phyloP scores from a whole-genome alignment of 92 coral and sea anemone species.

The Pocillopora meandrina region DNA sequence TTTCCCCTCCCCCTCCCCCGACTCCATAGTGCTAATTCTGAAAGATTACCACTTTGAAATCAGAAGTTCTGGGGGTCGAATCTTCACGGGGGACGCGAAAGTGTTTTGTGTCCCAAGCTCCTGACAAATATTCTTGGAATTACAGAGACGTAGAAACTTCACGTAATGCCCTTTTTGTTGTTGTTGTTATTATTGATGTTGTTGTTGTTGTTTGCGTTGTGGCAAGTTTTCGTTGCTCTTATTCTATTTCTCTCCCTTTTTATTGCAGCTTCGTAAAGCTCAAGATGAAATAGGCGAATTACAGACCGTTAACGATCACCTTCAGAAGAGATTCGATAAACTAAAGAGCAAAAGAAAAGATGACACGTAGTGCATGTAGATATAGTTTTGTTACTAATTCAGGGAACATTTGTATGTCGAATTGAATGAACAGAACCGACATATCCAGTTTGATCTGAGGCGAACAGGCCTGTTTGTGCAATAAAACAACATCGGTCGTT shows the following conservation, averaged over 20 bases:
- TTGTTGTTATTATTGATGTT: no score
- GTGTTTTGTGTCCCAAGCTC: no score
- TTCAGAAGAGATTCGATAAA: conserved; percentile 95
- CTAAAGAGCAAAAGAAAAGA: conserved; percentile 94
- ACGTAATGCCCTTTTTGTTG: no score
- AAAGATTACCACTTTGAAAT: no score
- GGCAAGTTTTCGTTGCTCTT: background rate
- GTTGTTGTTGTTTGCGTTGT: background rate
- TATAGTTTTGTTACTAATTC: background rate
- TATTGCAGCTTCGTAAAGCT: conserved; percentile 95
- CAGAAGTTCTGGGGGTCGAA: no score
- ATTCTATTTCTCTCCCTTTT: background rate
- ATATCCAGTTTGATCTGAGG: background rate
- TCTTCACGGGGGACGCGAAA: no score
- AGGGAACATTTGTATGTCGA: background rate
- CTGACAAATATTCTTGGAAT: no score
- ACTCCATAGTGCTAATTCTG: no score
- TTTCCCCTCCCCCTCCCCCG: background rate
- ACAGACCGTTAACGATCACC: conserved; percentile 87
- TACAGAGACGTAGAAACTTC: no score
- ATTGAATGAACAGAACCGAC: background rate
- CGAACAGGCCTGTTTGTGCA: background rate
- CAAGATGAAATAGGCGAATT: conserved; percentile 96
- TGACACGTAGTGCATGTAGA: conserved; percentile 59
- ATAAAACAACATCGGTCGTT: conserved; percentile 8